Base-by-base conservation (phyloP, 2,888 invertebrate species). In the Tanypteryx hageni region DNA sequence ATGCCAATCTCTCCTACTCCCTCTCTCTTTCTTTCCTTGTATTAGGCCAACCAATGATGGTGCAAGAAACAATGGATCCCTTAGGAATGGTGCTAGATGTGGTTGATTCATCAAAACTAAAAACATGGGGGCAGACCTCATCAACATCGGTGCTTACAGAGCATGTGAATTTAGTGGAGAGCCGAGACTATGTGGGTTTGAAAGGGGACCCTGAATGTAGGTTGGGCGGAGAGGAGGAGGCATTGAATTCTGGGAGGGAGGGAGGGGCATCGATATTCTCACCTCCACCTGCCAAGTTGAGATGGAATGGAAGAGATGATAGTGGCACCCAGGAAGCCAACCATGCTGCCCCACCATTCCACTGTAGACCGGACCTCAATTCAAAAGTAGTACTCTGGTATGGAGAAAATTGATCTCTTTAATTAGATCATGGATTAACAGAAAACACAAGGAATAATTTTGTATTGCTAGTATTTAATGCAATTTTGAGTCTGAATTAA, bases 31-130 rank as follows among this genome's bases (percentile, higher is more conserved):
- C n/a, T 10, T 2, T 44, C 56, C 3, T 2, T 16, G 16, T 7
- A 11, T 5, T 57, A 83, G 83, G 89, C 31, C 16, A 64, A 64
- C 31, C 89, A 64, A 89, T 89, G 89, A 89, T 61, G 89, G 89
- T 89, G 44, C 89, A 89, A 56, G 89, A 89, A 58, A 22, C 89
- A 64, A 89, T 89, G 89, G 89, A 89, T 68, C 64, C 89, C n/a
- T 56, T 89, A 27, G 89, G 89, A 9, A 44, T 64, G 89, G 89
- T n/a, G n/a, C 64, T 11, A 11, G 89, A 89, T 27, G 56, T 27
- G 13, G 85, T 89, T n/a, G 89, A 89, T 13, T 11, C 89, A 44
- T 61, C 89, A 10, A 89, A 89, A 27, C 89, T 89, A 44, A 89
- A 64, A 44, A 89, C 89, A n/a, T 89, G 89, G 89, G 89, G 64